These are phyloP conservation scores for Styela clava DNA, from an alignment of 23 tunicate species.

Conservation along the genomic window DNA sequence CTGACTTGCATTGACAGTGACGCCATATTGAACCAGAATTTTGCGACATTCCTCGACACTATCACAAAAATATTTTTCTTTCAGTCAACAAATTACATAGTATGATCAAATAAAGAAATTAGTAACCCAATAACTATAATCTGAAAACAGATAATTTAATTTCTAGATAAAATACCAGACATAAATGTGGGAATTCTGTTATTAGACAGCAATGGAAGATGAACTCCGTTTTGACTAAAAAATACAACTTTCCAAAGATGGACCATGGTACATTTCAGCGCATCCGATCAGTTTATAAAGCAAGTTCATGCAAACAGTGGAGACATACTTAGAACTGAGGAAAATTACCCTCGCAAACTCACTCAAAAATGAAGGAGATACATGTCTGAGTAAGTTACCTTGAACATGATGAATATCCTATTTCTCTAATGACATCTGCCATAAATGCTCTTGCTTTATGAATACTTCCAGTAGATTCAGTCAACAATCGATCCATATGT, in stretches of 20 bases:
- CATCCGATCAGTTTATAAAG: no score
- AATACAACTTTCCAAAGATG: no score
- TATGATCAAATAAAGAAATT: no score
- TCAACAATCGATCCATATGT: slow-evolving; percentile 67
- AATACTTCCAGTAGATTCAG: slow-evolving; percentile 42
- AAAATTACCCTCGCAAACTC: no score
- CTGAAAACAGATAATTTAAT: no score
- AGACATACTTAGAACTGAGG: no score
- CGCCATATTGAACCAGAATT: slow-evolving; percentile 30
- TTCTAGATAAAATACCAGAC: background rate
- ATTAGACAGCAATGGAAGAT: no score
- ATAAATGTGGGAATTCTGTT: no score
- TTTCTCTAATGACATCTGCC: slow-evolving; percentile 58
- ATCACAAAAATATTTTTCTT: background rate
- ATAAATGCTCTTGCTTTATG: slow-evolving; percentile 20
- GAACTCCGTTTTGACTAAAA: no score
- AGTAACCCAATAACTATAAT: no score
- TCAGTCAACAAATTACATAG: background rate
- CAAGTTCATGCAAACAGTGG: no score
- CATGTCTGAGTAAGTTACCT: slow-evolving; percentile 22
- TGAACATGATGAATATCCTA: slow-evolving; percentile 64
- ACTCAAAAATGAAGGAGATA: background rate
- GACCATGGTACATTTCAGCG: no score
- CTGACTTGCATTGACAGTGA: slow-evolving; percentile 31
- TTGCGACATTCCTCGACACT: slow-evolving; percentile 77